A percentile compares a stretch with the other conserved stretches of the same genome.
Conservation (phyloP, 2,113 vertebrate genomes). For the Nettapus auritus region DNA sequence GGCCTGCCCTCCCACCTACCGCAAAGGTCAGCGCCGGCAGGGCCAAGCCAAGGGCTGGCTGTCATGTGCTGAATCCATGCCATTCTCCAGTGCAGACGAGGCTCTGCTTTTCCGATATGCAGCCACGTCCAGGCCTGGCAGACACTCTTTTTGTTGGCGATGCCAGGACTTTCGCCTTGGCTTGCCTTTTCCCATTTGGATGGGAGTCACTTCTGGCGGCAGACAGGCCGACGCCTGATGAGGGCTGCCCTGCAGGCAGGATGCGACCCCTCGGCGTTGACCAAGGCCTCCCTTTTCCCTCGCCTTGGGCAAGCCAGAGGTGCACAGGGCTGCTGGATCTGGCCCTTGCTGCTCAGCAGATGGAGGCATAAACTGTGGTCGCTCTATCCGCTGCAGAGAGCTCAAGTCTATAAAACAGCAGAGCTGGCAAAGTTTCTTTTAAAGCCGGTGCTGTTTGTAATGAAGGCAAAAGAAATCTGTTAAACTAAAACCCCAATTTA, state of each 20-base stretch:
- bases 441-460: neutral
- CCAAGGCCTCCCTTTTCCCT: neutral
- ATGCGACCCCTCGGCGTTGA: accelerated
- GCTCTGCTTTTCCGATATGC: neutral
- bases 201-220: conserved; percentile 1
- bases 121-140: conserved; percentile 24
- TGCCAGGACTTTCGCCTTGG: conserved; percentile 42
- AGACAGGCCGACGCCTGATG: conserved; percentile 31
- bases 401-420: neutral
- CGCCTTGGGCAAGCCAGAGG: accelerated
- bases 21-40: conserved; percentile 21
- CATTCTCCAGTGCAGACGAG: neutral
- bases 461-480: neutral
- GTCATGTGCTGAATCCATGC: neutral
- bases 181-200: conserved; percentile 40
- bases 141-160: neutral
- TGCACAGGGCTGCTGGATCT: neutral
- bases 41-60: neutral
- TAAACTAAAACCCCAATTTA: neutral
- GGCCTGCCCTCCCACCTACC: neutral
- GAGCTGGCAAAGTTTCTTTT: neutral
- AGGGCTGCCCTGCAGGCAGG: neutral
- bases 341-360: neutral
- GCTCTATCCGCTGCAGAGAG: neutral
- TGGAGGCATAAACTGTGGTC: neutral